These are phyloP conservation scores for Chrysopa pallens DNA, from an alignment of 1,140 invertebrate genomes.

Conservation along the genomic window DNA sequence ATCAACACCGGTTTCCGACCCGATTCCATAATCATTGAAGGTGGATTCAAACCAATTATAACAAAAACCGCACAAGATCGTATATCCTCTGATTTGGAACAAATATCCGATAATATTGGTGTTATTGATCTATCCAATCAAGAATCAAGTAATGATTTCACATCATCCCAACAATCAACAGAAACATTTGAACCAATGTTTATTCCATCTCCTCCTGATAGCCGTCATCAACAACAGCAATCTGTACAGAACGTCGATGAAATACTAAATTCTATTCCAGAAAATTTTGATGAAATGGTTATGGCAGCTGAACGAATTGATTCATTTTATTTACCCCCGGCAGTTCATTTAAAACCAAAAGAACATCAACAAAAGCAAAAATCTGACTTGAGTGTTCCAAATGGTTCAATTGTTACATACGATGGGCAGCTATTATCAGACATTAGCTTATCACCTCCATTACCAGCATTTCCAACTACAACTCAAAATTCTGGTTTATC, in stretches of 20 bases:
- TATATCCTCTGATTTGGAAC: slow-evolving; percentile 24
- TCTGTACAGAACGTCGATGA: slow-evolving; percentile 18
- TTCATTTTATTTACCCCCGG: slow-evolving; percentile 45
- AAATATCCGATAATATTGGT: slow-evolving; percentile 30
- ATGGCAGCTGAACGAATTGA: slow-evolving; percentile 51
- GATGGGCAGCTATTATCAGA: slow-evolving; percentile 53
- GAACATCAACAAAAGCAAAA: slow-evolving; percentile 20
- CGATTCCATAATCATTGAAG: slow-evolving; percentile 58
- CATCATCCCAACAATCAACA: slow-evolving; percentile 25
- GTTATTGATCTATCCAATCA: slow-evolving; percentile 16
- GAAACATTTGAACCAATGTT: slow-evolving; percentile 54
- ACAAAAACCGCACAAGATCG: slow-evolving; percentile 32
- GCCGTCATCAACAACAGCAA: slow-evolving; percentile 17
- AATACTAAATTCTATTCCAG: slow-evolving; percentile 10
- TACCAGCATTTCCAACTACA: slow-evolving; percentile 23
- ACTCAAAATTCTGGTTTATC: slow-evolving; percentile 28
- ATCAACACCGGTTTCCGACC: slow-evolving; percentile 62
- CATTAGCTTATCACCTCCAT: slow-evolving; percentile 34
- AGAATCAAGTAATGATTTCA: slow-evolving; percentile 28
- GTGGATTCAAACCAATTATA: slow-evolving; percentile 68
- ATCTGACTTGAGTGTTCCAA: slow-evolving; percentile 22
- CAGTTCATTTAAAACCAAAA: neutral
- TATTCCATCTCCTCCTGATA: slow-evolving; percentile 45
- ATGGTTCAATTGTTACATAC: slow-evolving; percentile 42
- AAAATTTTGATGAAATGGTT: slow-evolving; percentile 27